Percentiles rank a stretch among this genome's conserved stretches.
Conservation (phyloP, 2,113 vertebrate genomes). For the Tamias sibiricus region DNA sequence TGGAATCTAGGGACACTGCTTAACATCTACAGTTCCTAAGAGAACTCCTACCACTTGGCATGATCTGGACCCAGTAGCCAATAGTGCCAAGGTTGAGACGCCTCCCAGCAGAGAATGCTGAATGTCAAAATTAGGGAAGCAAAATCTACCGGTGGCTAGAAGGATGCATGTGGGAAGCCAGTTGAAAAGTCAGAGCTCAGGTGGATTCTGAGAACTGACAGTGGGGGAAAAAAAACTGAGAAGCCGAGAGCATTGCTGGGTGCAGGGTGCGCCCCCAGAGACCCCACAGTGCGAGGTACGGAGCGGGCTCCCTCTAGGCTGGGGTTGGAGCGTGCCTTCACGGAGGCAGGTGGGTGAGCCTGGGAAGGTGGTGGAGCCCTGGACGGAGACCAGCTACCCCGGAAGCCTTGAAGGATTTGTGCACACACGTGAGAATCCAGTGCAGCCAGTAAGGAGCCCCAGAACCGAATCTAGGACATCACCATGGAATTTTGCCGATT, state of each 20-base stretch:
- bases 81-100: not conserved
- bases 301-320: too few species aligned
- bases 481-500: not conserved
- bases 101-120: not conserved
- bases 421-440: not conserved
- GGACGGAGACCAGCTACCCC: not conserved
- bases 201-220: not conserved
- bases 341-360: not conserved
- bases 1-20: not conserved
- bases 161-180: not conserved
- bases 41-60: not conserved
- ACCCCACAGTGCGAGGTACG: not conserved
- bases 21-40: not conserved
- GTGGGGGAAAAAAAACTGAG: not conserved
- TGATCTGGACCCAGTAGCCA: not conserved
- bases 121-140: not conserved
- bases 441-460: not conserved
- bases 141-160: not conserved
- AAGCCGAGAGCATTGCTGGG: rapidly evolving
- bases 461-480: not conserved
- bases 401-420: not conserved
- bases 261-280: too few species aligned
- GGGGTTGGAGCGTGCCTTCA: not conserved
- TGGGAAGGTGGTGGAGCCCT: not conserved
- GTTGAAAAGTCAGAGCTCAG: not conserved